A percentile compares a stretch with the other conserved stretches of the same genome.
Evolutionary conservation across 2,888 invertebrate species (phyloP).

Genomic region (Orchesellides sinensis): DNA sequence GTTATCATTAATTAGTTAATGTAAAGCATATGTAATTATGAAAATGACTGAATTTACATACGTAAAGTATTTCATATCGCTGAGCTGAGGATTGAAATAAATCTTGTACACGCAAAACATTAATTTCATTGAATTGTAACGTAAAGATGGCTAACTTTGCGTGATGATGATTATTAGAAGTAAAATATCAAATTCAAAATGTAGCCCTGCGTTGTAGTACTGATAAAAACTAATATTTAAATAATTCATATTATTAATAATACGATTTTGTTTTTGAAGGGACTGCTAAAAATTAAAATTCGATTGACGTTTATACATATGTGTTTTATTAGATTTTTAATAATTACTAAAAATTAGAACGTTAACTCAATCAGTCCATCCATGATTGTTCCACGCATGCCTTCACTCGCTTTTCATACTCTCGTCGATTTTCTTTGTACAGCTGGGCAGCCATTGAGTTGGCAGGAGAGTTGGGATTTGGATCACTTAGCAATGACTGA

Average conservation of each 20-base stretch:
- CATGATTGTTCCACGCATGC: conserved; percentile 98
- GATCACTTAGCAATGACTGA: conserved; percentile 99
- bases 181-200: too few relatives aligned
- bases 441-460: conserved; percentile 99
- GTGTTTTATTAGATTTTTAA: too few relatives aligned
- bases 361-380: conserved; percentile 60
- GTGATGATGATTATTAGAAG: too few relatives aligned
- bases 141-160: too few relatives aligned
- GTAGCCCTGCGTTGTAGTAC: too few relatives aligned
- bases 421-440: conserved; percentile 98
- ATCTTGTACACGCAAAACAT: too few relatives aligned
- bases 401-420: conserved; percentile 99
- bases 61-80: too few relatives aligned
- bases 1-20: background rate
- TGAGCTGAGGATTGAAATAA: too few relatives aligned
- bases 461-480: conserved; percentile 99
- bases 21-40: conserved; percentile 9
- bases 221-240: background rate
- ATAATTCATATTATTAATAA: conserved; percentile 7
- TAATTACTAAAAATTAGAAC: too few relatives aligned
- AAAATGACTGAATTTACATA: conserved; percentile 9
- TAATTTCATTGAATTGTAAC: too few relatives aligned
- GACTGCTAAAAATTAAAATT: conserved; percentile 7
- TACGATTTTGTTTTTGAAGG: conserved; percentile 22
- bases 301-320: background rate